Evolutionary conservation across 2,113 vertebrate genomes (phyloP).

Genomic region (Plotosus lineatus): DNA sequence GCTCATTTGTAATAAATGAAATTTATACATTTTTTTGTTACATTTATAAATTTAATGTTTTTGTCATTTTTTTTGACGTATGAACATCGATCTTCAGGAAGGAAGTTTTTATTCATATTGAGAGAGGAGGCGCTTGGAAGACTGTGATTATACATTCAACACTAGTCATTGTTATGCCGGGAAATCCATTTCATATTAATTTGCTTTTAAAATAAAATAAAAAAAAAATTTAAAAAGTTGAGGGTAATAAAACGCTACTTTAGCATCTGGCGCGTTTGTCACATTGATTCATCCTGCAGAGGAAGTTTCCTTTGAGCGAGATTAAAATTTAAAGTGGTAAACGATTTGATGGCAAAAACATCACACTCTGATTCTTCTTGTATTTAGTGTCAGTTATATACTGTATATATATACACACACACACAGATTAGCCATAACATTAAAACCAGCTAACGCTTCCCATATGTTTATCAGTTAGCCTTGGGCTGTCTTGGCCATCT

Average conservation of each 20-base stretch:
- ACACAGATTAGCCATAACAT: no score
- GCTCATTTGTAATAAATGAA: no score
- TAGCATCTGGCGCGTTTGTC: background rate
- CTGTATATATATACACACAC: no score
- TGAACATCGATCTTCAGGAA: no score
- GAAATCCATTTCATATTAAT: background rate
- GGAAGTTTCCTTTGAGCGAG: background rate
- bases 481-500: no score
- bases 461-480: no score
- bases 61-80: no score
- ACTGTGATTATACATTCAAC: conserved; percentile 5
- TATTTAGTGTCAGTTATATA: conserved; percentile 12
- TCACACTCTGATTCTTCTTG: no score
- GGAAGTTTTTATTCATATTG: background rate
- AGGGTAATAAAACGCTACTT: background rate
- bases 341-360: conserved; percentile 10
- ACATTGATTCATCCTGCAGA: conserved; percentile 11
- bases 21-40: no score
- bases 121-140: background rate
- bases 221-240: background rate
- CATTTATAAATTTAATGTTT: no score
- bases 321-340: conserved; percentile 1
- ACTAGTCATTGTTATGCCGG: background rate
- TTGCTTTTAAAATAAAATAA: no score
- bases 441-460: no score